Base-by-base conservation (phyloP, 2,113 vertebrate genomes). In the Egretta garzetta region DNA sequence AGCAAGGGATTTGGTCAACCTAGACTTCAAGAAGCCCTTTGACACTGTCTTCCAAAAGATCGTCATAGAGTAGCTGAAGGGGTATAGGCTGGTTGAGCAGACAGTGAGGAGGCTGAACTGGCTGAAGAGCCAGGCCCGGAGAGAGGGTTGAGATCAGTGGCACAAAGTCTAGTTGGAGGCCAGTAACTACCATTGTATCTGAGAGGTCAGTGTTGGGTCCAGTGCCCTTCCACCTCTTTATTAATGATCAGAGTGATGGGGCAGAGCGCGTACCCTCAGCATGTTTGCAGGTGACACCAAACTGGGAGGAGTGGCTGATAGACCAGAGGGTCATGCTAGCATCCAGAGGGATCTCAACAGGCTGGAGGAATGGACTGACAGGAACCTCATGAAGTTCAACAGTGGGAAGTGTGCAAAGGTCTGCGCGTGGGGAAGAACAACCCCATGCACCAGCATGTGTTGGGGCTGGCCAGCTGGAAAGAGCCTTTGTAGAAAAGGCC, bases 251-350 rank as follows among this genome's bases (percentile, higher is more conserved):
- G 20, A 16, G 15, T 5, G 5, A 26, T 62, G 80, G 56, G 16
- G 5, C n/a, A 70, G 14, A 35, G 28, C 23, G 6, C n/a, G n/a
- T 33, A 22, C 28, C 50, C 11, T 56, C 6, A 13, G 43, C 24
- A n/a, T 50, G 27, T 32, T 39, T 56, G 30, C 41, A 26, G 26
- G 6, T 79, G 52, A 28, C 37, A 28, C 35, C 13, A 24, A 52
- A 45, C 5, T 33, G 15, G 16, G 20, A 41, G 10, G 12, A 76
- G 18, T 28, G 32, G 5, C 56, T 15, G 72, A 32, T 43, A 32
- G 1, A 5, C 12, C 50, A 37, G 8, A 77, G 41, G 14, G 41
- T 56, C 0, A 0, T 43, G 16, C 26, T 82, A 33, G 8, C 33
- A 33, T 33, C 53, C 60, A 52, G 16, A 74, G 45, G 24, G 53